Conservation (phyloP, 1,140 invertebrate genomes). For the Ptiloglossa arizonensis region DNA sequence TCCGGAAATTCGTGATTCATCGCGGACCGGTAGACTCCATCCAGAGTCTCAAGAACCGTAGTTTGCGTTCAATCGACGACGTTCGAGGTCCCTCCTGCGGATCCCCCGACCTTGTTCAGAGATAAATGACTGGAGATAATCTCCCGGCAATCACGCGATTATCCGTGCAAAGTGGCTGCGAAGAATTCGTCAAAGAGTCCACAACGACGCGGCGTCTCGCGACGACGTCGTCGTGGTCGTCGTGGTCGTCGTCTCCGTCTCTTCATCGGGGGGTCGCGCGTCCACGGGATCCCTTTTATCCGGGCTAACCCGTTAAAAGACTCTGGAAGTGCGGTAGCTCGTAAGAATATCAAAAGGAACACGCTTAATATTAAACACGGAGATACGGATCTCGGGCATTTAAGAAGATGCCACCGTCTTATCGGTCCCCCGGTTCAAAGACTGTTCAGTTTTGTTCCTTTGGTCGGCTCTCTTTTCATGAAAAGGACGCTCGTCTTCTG, state of each 20-base stretch:
- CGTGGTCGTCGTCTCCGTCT: too few relatives aligned
- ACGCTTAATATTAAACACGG: slow-evolving; percentile 73
- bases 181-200: slow-evolving; percentile 60
- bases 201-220: background rate
- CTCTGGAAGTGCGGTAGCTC: slow-evolving; percentile 37
- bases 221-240: too few relatives aligned
- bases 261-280: background rate
- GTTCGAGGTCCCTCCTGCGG: slow-evolving; percentile 1
- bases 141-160: slow-evolving; percentile 46
- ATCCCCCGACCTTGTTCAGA: slow-evolving; percentile 30
- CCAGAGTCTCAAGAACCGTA: too few relatives aligned
- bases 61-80: too few relatives aligned
- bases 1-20: too few relatives aligned
- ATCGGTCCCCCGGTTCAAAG: slow-evolving; percentile 65
- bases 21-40: too few relatives aligned
- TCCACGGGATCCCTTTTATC: slow-evolving; percentile 51
- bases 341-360: slow-evolving; percentile 74
- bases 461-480: slow-evolving; percentile 53
- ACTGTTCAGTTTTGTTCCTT: slow-evolving; percentile 70
- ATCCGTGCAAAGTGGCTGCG: slow-evolving; percentile 44
- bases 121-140: slow-evolving; percentile 52
- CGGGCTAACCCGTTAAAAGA: slow-evolving; percentile 62
- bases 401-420: slow-evolving; percentile 66
- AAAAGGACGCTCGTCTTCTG: slow-evolving; percentile 49
- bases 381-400: slow-evolving; percentile 69